phyloP scores from a whole-genome alignment of 2,797 vertebrate species.

The Chelon auratus region DNA sequence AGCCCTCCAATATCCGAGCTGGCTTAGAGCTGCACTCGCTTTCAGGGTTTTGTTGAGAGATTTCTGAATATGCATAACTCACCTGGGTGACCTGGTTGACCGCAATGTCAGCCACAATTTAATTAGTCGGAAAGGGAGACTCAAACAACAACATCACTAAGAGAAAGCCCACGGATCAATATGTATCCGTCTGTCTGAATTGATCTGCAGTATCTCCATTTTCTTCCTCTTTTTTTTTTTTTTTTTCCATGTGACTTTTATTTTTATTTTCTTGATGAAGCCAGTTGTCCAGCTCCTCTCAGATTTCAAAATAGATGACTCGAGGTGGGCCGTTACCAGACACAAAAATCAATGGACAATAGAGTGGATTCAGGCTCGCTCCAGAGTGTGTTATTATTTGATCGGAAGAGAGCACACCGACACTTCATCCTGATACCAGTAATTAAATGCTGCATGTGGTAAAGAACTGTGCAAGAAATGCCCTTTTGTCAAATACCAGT shows the following conservation, averaged over 20 bases:
- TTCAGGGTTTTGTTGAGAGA: slow-evolving; percentile 20
- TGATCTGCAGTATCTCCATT: slow-evolving; percentile 34
- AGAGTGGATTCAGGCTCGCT: slow-evolving; percentile 42
- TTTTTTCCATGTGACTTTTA: slow-evolving; percentile 26
- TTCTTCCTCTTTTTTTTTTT: slow-evolving; percentile 10
- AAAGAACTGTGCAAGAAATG: neutral
- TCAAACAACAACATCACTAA: slow-evolving; percentile 29
- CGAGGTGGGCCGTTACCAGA: slow-evolving; percentile 50
- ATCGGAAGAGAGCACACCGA: slow-evolving; percentile 10
- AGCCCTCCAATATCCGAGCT: slow-evolving; percentile 31
- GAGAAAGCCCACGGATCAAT: slow-evolving; percentile 39
- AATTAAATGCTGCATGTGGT: neutral
- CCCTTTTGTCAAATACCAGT: neutral
- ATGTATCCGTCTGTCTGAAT: slow-evolving; percentile 36
- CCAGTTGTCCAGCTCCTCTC: slow-evolving; percentile 45
- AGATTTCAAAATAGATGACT: slow-evolving; percentile 68
- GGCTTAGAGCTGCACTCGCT: slow-evolving; percentile 14
- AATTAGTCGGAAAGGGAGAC: slow-evolving; percentile 47
- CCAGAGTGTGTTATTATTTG: slow-evolving; percentile 48
- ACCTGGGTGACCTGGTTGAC: slow-evolving; percentile 30
- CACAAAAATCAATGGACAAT: slow-evolving; percentile 69
- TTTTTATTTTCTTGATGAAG: slow-evolving; percentile 41
- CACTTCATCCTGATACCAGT: slow-evolving; percentile 2
- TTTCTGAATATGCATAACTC: slow-evolving; percentile 23
- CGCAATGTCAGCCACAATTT: slow-evolving; percentile 21